These are phyloP conservation scores for Neoaliturus tenellus DNA, from an alignment of 2,888 invertebrate genomes.

Conservation along the genomic window DNA sequence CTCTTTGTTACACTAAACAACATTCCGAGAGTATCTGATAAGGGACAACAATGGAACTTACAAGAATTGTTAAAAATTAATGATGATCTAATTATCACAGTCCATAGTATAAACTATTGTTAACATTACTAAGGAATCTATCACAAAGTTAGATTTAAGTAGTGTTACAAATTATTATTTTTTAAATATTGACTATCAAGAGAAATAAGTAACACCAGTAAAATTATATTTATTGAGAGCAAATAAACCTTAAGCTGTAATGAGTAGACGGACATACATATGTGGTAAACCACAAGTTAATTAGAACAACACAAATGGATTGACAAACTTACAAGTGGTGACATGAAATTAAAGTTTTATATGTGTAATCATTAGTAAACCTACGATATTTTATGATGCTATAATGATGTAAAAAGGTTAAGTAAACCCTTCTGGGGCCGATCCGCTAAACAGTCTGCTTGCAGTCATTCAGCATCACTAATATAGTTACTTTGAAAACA, in stretches of 20 bases:
- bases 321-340: no score
- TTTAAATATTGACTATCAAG: not conserved
- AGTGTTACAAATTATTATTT: not conserved
- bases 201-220: not conserved
- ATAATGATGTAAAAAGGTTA: not conserved
- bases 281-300: no score
- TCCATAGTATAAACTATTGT: conserved; percentile 29
- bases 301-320: no score
- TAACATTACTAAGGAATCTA: conserved; percentile 31
- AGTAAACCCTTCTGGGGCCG: not conserved
- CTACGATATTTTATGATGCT: not conserved
- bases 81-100: conserved; percentile 47
- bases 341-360: no score
- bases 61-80: conserved; percentile 9
- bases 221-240: not conserved
- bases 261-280: no score
- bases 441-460: not conserved
- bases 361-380: not conserved
- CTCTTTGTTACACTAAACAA: not conserved
- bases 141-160: conserved; percentile 29
- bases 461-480: not conserved
- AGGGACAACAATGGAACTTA: not conserved
- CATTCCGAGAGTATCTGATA: not conserved
- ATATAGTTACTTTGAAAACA: not conserved
- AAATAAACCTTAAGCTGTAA: no score